Conservation (phyloP, 2,888 invertebrate genomes). For the Hirtodrosophila confusa region DNA sequence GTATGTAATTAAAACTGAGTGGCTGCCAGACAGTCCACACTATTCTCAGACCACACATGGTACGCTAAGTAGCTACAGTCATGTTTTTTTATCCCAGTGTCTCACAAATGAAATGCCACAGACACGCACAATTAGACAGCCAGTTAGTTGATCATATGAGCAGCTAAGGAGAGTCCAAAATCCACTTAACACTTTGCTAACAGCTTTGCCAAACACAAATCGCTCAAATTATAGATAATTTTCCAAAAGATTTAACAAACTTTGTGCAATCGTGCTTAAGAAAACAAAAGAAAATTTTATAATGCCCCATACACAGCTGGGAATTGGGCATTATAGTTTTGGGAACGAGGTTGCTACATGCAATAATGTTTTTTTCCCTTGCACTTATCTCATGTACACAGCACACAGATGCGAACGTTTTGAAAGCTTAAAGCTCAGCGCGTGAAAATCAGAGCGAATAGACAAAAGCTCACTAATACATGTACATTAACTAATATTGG, state of each 20-base stretch:
- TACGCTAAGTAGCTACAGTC: constrained; percentile 32
- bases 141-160: constrained; percentile 24
- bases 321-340: neutral
- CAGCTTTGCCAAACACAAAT: constrained; percentile 51
- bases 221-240: constrained; percentile 61
- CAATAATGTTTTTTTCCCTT: no score
- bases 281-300: constrained; percentile 8
- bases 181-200: constrained; percentile 66
- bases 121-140: constrained; percentile 50
- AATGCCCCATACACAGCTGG: no score
- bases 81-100: constrained; percentile 12
- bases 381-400: no score
- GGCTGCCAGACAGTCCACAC: constrained; percentile 26
- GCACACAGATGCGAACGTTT: no score
- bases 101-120: constrained; percentile 36
- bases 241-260: constrained; percentile 69
- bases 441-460: no score
- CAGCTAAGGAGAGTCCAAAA: constrained; percentile 23
- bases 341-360: no score
- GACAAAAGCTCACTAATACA: neutral
- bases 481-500: neutral
- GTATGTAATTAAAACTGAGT: constrained; percentile 68
- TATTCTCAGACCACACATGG: constrained; percentile 64
- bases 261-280: constrained; percentile 31
- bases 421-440: no score